Evolutionary conservation across 2,797 vertebrate species (phyloP), one percentile per base, ranked within the genome.

Genomic region (Lutra lutra): DNA sequence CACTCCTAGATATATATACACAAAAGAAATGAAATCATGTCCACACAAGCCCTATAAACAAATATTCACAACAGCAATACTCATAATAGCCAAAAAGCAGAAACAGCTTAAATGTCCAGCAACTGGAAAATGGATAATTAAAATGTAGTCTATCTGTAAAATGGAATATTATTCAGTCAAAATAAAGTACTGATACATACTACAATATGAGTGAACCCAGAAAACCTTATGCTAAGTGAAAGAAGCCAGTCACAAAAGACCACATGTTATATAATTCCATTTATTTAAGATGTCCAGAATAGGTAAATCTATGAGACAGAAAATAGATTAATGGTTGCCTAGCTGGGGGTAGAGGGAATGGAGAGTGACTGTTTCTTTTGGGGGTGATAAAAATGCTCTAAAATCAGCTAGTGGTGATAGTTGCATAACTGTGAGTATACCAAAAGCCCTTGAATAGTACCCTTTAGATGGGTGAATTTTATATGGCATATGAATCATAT

Each of bases 91-190:
- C 40, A 70, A 46, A 66, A 97, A 64, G 46, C 56, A 62, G 64
- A 94, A 89, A 68, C 13, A 80, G 89, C 1, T 25, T 73, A 89
- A 66, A 75, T 85, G 48, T 80, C n/a, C 89, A 77, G n/a, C 38
- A 91, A 94, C 38, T 68, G 7, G 80, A 25, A 54, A 94, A 89
- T 62, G 14, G n/a, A 58, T 54, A 84, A 86, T 56, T 89, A 91
- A 96, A 85, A 77, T 77, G 7, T 56, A 40, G 21, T 58, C 21
- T 80, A 11, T 82, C 14, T 27, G 40, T 18, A 75, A 3, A 84
- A 66, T 60, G 38, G 5, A 83, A 66, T 46, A 78, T 73, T 82
- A 95, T 51, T 73, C 35, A 85, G 21, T 68, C 56, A 86, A 23
- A 96, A 86, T 27, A 6, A 82, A 91, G 21, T 83, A 72, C 38